These are phyloP conservation scores for Notothenia rossii DNA, from an alignment of 2,113 vertebrate species.

Conservation along the genomic window DNA sequence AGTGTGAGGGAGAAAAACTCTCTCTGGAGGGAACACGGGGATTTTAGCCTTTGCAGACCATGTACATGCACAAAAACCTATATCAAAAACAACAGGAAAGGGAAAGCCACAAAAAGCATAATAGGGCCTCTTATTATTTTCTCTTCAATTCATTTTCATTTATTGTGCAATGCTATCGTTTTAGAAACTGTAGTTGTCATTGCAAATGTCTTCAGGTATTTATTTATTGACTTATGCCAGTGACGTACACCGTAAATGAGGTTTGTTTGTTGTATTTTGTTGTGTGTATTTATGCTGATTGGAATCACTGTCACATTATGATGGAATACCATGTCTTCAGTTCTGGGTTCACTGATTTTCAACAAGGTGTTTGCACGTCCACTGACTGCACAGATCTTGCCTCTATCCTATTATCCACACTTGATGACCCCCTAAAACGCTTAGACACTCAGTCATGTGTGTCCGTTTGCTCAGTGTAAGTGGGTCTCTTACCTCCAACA, in stretches of 20 bases:
- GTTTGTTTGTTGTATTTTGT: background rate
- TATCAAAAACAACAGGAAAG: no score
- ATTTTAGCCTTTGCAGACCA: no score
- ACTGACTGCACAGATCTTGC: background rate
- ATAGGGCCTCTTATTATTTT: no score
- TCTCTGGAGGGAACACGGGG: no score
- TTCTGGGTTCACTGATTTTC: background rate
- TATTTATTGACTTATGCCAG: background rate
- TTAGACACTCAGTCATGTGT: background rate
- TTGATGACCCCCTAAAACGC: conserved; percentile 17
- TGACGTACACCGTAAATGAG: background rate
- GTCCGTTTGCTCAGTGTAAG: background rate
- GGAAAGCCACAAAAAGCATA: no score
- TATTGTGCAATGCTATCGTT: conserved; percentile 11
- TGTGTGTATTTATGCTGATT: background rate
- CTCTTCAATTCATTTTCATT: conserved; percentile 25
- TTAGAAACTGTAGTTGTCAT: background rate
- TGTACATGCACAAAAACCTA: no score
- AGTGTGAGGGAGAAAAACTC: no score
- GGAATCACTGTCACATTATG: background rate
- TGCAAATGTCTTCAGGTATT: background rate
- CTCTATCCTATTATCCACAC: conserved; percentile 37
- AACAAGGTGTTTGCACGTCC: background rate
- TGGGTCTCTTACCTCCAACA: conserved; percentile 6
- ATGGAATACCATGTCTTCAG: background rate